Evolutionary conservation across 1,140 invertebrate genomes (phyloP), one percentile per base, ranked within the genome.

Genomic region (Brachionus angularis): DNA sequence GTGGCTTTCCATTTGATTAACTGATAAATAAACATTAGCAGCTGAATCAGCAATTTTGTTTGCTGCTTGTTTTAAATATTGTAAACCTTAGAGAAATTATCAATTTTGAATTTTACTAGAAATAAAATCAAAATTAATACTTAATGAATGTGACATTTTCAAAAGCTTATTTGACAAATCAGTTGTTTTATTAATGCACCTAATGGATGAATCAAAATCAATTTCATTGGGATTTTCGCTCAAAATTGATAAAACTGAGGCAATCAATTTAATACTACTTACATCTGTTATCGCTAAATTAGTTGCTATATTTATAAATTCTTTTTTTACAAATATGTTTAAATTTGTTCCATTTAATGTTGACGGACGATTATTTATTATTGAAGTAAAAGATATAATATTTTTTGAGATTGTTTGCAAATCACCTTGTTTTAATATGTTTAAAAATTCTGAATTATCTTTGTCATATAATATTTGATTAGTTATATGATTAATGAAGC

Each of bases 191-290:
- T 31, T n/a, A 14, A 55, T n/a, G 29, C 27, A 27, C 12, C 16
- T 18, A 18, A 21, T 31, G 10, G 52, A 27, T 2, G 52, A 27
- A 5, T 21, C 8, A 0, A 33, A 27, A 5, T 27, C 21, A 16
- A 55, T 31, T 31, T 55, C 25, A 34, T 52, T 29, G 31, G 49
- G n/a, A n/a, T 18, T 55, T 18, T 55, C 61, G 21, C 34, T 64
- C 21, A 47, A 27, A 25, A 47, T 36, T 12, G 61, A 64, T 10
- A 64, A 21, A n/a, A 47, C 61, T 10, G 34, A 42, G 18, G 61
- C 36, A 16, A 64, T 46, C 3, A 64, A n/a, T 44, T 64, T 64
- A 27, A 64, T 23, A 33, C 61, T 64, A 16, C 61, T 64, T 8
- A 64, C 44, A 18, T 64, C 61, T n/a, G 3, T 2, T 5, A 64